Evolutionary conservation across 2,888 invertebrate genomes (phyloP), one percentile per base, ranked within the genome.

Genomic region (Aphrophora alni): DNA sequence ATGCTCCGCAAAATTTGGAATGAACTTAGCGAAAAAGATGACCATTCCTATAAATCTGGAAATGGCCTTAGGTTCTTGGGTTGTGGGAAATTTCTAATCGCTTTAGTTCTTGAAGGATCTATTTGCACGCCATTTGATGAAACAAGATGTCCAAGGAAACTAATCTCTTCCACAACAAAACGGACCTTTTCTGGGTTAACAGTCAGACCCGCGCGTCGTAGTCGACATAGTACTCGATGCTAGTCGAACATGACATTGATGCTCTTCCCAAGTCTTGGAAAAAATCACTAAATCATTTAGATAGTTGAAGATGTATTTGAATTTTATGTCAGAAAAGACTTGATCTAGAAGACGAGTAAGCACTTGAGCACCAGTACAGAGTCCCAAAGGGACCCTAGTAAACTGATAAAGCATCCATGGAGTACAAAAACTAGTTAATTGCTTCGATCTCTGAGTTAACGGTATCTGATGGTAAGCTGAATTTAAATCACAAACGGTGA

Each of bases 201-300:
- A 14, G 77, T 77, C 14, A 77, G 24, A n/a, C 51, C 51, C 24
- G 24, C 2, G 21, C 17, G 26, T 25, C 33, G 28, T 7, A 77
- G 26, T n/a, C 77, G 25, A 24, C 24, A 17, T 12, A 69, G 33
- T 7, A 69, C 28, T 33, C 28, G 33, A 33, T n/a, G n/a, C n/a
- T n/a, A n/a, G n/a, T n/a, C 12, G 17, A 8, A 77, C 21, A 33
- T 77, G 69, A 0, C 14, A 25, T n/a, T 25, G 21, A 69, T 77
- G 77, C 38, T 77, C 69, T 14, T 69, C 77, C 12, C 28, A 33
- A 28, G 33, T 28, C 17, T 69, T 69, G 12, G 68, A 68, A 33
- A 28, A 77, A 25, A 77, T n/a, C 38, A 84, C 75, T 1, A 82
- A 26, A 28, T 84, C 80, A 38, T 84, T 84, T 44, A 84, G 51